Conservation (phyloP, 2,113 vertebrate species). For the Cyanistes caeruleus region DNA sequence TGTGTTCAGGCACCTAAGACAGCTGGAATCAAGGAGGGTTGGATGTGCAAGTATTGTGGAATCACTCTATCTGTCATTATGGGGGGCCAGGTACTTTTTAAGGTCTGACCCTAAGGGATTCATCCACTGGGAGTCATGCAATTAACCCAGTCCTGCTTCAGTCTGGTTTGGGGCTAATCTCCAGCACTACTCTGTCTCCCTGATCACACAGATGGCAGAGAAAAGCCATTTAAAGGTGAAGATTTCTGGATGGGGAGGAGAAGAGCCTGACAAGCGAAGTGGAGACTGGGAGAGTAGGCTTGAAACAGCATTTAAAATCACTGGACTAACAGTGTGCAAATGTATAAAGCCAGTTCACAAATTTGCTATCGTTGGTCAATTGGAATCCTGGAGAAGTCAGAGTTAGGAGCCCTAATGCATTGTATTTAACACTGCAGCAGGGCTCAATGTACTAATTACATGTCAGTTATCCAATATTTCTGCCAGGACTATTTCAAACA, state of each 20-base stretch:
- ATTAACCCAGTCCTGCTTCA: background rate
- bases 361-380: background rate
- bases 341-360: background rate
- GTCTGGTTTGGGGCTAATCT: background rate
- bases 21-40: background rate
- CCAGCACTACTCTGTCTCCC: background rate
- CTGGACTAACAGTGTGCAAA: background rate
- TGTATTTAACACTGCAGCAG: constrained; percentile 60
- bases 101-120: background rate
- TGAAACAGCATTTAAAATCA: constrained; percentile 35
- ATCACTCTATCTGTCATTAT: background rate
- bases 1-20: background rate
- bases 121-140: background rate
- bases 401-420: constrained; percentile 45
- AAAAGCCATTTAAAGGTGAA: background rate
- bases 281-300: background rate
- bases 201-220: background rate
- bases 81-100: background rate
- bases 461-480: constrained; percentile 73
- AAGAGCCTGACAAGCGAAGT: background rate
- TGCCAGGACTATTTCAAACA: constrained; percentile 72
- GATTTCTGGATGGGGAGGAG: background rate
- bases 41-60: background rate
- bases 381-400: constrained; percentile 18
- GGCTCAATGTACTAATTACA: constrained; percentile 72